Percentiles rank a stretch among this genome's conserved stretches.
These are phyloP conservation scores for Eolophus roseicapilla DNA, from an alignment of 2,113 vertebrate genomes.

Conservation along the genomic window DNA sequence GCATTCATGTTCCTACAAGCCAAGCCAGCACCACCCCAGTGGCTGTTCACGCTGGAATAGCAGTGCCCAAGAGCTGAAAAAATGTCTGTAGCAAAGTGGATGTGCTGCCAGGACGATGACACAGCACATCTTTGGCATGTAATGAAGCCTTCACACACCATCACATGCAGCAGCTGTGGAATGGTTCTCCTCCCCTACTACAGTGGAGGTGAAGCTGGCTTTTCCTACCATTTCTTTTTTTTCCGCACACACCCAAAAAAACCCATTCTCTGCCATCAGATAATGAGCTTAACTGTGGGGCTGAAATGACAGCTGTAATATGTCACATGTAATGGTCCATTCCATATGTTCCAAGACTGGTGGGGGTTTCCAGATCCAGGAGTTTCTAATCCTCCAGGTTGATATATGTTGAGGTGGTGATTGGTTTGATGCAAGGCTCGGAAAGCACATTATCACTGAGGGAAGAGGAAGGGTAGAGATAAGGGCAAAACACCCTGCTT, in stretches of 20 bases:
- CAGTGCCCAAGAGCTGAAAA: background rate
- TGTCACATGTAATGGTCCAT: accelerated
- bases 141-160: background rate
- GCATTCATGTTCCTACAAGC: background rate
- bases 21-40: background rate
- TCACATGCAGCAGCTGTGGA: background rate
- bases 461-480: background rate
- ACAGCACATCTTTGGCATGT: background rate
- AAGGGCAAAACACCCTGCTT: background rate
- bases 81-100: background rate
- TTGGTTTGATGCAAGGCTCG: background rate
- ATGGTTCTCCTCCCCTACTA: background rate
- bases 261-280: background rate
- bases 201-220: background rate
- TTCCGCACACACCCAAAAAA: background rate
- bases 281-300: background rate
- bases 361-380: background rate
- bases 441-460: background rate
- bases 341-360: background rate
- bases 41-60: background rate
- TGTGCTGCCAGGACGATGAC: background rate
- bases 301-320: background rate
- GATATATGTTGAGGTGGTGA: background rate
- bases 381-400: background rate
- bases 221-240: background rate